Evolutionary conservation across 2,888 invertebrate species (phyloP).

Genomic region (Tetheella fluctuosa): DNA sequence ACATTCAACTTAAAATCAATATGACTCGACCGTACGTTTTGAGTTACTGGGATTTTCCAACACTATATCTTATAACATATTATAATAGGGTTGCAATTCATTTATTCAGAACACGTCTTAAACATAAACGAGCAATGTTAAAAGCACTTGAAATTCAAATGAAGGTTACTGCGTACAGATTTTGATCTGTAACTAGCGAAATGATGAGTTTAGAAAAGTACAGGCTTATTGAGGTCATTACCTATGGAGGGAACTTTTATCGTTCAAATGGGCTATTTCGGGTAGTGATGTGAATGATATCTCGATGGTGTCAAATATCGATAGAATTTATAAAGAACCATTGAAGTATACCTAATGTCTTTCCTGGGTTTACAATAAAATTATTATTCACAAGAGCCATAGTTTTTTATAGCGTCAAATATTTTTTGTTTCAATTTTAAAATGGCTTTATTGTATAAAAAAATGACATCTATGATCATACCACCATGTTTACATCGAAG

Average conservation of each 20-base stretch:
- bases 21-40: not conserved
- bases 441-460: too few relatives aligned
- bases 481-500: too few relatives aligned
- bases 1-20: not conserved
- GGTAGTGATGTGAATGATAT: conserved; percentile 21
- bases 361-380: not conserved
- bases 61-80: not conserved
- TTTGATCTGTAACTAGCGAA: conserved; percentile 51
- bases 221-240: conserved; percentile 55
- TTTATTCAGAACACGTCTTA: not conserved
- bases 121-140: conserved; percentile 1
- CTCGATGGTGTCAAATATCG: conserved; percentile 18
- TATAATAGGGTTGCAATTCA: not conserved
- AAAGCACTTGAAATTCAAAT: conserved; percentile 27
- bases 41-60: not conserved
- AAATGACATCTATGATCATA: too few relatives aligned
- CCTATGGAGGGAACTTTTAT: conserved; percentile 41
- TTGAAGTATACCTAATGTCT: not conserved
- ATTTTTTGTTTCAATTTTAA: too few relatives aligned
- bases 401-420: too few relatives aligned
- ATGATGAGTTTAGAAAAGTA: conserved; percentile 48
- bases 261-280: conserved; percentile 21
- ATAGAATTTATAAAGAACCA: conserved; percentile 15
- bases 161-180: conserved; percentile 52
- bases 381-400: too few relatives aligned